Conservation (phyloP, 2,797 vertebrate species). For the Alosa sapidissima region DNA sequence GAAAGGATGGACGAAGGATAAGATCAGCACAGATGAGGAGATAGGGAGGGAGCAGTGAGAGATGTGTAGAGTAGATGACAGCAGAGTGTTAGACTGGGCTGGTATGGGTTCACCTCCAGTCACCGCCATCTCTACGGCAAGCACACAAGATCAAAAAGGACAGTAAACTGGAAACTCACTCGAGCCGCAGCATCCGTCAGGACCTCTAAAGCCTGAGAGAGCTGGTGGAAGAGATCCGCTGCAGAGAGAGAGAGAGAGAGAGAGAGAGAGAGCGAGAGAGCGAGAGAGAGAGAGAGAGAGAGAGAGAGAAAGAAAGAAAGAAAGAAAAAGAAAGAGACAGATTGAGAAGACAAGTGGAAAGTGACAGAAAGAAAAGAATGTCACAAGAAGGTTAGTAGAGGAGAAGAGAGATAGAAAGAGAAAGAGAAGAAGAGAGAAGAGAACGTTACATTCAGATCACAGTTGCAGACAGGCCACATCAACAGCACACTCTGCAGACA, state of each 20-base stretch:
- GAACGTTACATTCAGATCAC: not conserved
- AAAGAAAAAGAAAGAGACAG: too few relatives aligned
- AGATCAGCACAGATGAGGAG: not conserved
- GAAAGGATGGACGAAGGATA: not conserved
- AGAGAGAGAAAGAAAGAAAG: not conserved
- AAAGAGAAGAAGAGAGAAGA: not conserved
- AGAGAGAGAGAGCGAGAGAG: not conserved
- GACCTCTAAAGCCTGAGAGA: constrained; percentile 95
- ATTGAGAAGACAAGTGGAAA: too few relatives aligned
- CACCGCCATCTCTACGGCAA: not conserved
- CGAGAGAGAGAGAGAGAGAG: not conserved
- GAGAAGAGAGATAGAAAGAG: not conserved
- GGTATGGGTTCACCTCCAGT: not conserved
- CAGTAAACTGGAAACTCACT: constrained; percentile 71
- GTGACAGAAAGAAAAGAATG: not conserved
- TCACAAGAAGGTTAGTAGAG: not conserved
- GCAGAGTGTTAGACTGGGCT: not conserved
- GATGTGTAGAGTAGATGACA: too few relatives aligned
- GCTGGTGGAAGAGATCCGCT: constrained; percentile 94
- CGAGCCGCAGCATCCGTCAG: constrained; percentile 89
- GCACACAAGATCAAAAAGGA: not conserved
- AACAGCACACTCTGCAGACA: not conserved
- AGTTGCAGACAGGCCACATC: not conserved
- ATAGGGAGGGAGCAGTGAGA: too few relatives aligned
- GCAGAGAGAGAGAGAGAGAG: not conserved